Evolutionary conservation across 2,113 vertebrate species (phyloP), one percentile per base, ranked within the genome.

Genomic region (Theristicus caerulescens): DNA sequence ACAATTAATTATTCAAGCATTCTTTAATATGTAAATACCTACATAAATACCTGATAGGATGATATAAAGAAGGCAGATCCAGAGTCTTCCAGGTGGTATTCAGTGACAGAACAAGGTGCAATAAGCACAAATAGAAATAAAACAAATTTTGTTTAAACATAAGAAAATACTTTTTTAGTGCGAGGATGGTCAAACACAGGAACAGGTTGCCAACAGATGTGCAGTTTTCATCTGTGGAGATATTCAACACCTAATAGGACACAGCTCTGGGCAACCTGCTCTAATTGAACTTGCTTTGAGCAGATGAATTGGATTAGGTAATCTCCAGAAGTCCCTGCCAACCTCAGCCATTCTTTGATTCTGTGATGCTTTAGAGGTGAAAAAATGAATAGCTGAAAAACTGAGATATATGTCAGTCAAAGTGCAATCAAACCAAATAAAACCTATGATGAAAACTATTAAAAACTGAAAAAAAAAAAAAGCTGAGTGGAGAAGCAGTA

Each of bases 131-230:
- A 79, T 4, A 70, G 2, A 61, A 74, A 52, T 15, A 20, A 4
- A 58, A 22, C 1, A 67, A 51, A 29, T 51, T 58, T n/a, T 40
- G 1, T 69, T 87, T 59, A 55, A 77, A 58, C 7, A 36, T 27
- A 72, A 66, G 6, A 32, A 89, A 76, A 47, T 20, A 25, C 0
- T 1, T 71, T 76, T 80, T 36, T 46, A 44, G 18, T 18, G 3
- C 51, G 29, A 55, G 55, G 14, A 12, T 65, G 7, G 3, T 73
- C 59, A 69, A 31, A 73, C 10, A 82, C 5, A 36, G 40, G 7
- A 82, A 31, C 0, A 8, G 4, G 2, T 21, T 86, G 16, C 11
- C 1, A 0, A 42, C 15, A 32, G 16, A 1, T 58, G 21, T 22
- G 21, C 19, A 65, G 6, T 31, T 9, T 94, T 38, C 26, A 36